A percentile compares a stretch with the other conserved stretches of the same genome.
Conservation (phyloP, 2,888 invertebrate genomes). For the Oxyteleia sp. region DNA sequence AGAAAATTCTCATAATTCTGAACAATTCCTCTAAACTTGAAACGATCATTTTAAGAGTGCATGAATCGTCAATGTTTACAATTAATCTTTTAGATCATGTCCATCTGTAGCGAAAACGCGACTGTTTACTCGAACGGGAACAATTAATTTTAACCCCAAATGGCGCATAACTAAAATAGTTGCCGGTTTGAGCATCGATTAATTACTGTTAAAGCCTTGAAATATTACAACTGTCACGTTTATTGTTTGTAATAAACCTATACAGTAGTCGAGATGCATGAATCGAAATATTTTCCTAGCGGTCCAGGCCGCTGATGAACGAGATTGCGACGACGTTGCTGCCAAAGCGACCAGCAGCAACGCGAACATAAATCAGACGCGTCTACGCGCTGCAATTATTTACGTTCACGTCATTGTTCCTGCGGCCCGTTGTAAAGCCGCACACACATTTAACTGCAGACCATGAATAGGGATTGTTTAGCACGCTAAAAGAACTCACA, state of each 20-base stretch:
- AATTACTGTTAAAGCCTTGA: constrained; percentile 47
- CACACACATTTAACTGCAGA: constrained; percentile 12
- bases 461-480: constrained; percentile 46
- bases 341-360: constrained; percentile 52
- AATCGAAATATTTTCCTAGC: constrained; percentile 61
- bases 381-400: constrained; percentile 67
- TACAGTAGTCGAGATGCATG: constrained; percentile 37
- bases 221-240: constrained; percentile 55
- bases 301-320: constrained; percentile 61
- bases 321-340: constrained; percentile 62
- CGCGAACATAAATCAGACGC: constrained; percentile 65
- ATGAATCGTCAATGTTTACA: no score
- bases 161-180: constrained; percentile 31
- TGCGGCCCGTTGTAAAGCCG: constrained; percentile 26
- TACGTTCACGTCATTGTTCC: constrained; percentile 66
- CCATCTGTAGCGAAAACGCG: background rate
- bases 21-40: no score
- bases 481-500: constrained; percentile 23
- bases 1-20: no score
- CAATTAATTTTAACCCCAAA: constrained; percentile 30
- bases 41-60: no score
- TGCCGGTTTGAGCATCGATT: constrained; percentile 43
- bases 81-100: background rate
- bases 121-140: constrained; percentile 4
- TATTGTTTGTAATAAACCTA: constrained; percentile 64